Conservation (phyloP, 2,113 vertebrate genomes). For the Poeciliopsis turrubarensis region DNA sequence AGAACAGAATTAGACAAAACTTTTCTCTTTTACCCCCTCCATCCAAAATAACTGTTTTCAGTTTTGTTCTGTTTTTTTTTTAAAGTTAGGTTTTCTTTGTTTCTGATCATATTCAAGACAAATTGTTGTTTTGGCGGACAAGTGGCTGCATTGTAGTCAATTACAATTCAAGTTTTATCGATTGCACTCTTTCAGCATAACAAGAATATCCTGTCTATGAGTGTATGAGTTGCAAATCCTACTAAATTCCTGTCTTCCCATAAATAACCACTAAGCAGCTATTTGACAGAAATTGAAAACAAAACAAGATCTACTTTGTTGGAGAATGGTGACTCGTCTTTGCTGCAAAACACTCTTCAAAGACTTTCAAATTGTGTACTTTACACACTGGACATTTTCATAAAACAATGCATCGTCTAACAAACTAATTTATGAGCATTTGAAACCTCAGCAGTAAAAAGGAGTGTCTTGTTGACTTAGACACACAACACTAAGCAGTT, state of each 20-base stretch:
- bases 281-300: neutral
- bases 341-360: neutral
- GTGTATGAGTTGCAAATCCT: conserved; percentile 13
- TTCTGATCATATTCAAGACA: neutral
- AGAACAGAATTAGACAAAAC: neutral
- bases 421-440: neutral
- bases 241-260: neutral
- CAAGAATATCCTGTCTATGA: conserved; percentile 5
- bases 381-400: neutral
- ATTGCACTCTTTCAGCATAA: neutral
- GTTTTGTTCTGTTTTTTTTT: neutral
- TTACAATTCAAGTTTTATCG: conserved; percentile 15
- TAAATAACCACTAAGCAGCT: conserved; percentile 11
- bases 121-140: neutral
- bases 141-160: conserved; percentile 10
- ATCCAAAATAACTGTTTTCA: neutral
- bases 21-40: neutral
- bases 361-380: neutral
- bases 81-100: neutral
- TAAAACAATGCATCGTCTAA: neutral
- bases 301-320: conserved; percentile 4
- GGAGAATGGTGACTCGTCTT: neutral
- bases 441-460: neutral
- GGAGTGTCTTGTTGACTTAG: neutral
- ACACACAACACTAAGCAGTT: neutral